These are phyloP conservation scores for Rhorus exstirpatorius DNA, from an alignment of 2,888 invertebrate species.

Conservation along the genomic window DNA sequence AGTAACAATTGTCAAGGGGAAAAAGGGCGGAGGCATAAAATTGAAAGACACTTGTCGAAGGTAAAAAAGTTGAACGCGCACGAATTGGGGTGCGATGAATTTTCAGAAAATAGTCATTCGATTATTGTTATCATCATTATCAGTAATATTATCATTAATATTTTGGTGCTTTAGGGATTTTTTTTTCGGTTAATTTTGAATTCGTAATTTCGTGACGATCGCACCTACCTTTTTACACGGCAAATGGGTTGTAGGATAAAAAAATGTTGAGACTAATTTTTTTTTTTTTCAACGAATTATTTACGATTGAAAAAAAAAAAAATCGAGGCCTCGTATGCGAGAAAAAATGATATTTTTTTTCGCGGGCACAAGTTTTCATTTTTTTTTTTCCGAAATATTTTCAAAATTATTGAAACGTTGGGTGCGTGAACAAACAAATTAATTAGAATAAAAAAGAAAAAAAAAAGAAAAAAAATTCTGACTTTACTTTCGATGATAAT, in stretches of 20 bases:
- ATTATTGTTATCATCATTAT: constrained; percentile 40
- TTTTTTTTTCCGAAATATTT: background rate
- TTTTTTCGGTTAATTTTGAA: background rate
- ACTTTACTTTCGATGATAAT: background rate
- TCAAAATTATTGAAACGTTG: background rate
- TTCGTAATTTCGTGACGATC: background rate
- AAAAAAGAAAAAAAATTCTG: background rate
- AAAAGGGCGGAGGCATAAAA: background rate
- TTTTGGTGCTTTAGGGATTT: constrained; percentile 40
- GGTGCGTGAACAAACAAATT: no score
- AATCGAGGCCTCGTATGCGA: background rate
- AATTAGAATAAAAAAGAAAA: background rate
- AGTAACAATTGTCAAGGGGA: no score
- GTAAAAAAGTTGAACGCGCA: constrained; percentile 27
- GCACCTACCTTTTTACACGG: constrained; percentile 6
- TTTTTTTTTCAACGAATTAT: background rate
- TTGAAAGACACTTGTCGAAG: constrained; percentile 49
- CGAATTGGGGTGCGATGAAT: constrained; percentile 23
- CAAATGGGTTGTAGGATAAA: constrained; percentile 30
- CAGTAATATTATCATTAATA: constrained; percentile 21
- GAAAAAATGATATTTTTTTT: constrained; percentile 12
- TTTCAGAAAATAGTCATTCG: constrained; percentile 32
- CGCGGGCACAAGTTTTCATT: background rate
- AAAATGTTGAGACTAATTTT: background rate
- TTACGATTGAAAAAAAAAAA: background rate